Evolutionary conservation across 1,140 invertebrate genomes (phyloP).

Genomic region (Laupala kohalensis): DNA sequence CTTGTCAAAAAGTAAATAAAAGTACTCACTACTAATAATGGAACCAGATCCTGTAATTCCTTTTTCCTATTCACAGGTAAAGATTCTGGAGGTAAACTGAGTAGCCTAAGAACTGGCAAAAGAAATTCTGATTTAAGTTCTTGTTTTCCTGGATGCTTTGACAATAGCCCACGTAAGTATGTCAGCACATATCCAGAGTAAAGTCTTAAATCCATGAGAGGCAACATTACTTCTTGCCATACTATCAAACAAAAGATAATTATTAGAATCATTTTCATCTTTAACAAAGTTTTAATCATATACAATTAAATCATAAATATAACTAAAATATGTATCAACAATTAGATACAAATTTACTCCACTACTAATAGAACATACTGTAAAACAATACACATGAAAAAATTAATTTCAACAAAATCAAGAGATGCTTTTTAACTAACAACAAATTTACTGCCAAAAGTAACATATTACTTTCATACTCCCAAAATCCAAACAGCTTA

Average conservation of each 20-base stretch:
- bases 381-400: too few species aligned
- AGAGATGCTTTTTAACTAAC: too few species aligned
- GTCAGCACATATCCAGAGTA: neutral
- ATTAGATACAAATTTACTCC: too few species aligned
- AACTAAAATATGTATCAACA: too few species aligned
- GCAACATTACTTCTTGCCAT: neutral
- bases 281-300: neutral
- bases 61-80: neutral
- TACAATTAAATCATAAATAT: neutral
- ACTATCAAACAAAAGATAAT: neutral
- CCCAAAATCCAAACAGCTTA: too few species aligned
- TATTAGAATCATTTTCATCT: neutral
- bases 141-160: neutral
- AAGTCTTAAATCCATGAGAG: neutral
- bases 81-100: neutral
- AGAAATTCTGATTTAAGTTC: neutral
- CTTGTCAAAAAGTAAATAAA: too few species aligned
- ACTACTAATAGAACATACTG: too few species aligned
- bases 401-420: too few species aligned
- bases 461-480: too few species aligned
- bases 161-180: neutral
- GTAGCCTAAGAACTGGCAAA: neutral
- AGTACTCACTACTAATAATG: neutral
- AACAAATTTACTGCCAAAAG: too few species aligned
- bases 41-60: neutral